Conservation (phyloP, 1,140 invertebrate genomes). For the Brachystomella parvula region DNA sequence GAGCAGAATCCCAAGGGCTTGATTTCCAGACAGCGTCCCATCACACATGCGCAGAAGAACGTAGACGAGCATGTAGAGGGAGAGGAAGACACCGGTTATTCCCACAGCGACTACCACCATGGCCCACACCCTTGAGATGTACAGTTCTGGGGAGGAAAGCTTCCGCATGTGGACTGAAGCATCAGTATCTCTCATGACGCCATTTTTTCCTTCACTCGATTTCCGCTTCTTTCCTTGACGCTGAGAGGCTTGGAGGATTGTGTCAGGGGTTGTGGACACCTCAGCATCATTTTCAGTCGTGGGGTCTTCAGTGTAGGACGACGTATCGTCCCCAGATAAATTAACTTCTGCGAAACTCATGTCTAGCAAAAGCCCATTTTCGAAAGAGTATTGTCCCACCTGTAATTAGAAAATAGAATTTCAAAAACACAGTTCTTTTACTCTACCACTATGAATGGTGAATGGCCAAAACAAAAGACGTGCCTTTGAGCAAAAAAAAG, state of each 20-base stretch:
- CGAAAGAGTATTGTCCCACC: slow-evolving; percentile 40
- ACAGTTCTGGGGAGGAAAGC: slow-evolving; percentile 38
- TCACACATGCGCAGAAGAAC: slow-evolving; percentile 47
- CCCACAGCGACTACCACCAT: slow-evolving; percentile 40
- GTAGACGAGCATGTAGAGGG: slow-evolving; percentile 45
- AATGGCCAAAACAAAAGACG: neutral
- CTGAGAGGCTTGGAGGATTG: neutral
- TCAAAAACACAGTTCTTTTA: too few species aligned
- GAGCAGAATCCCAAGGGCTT: slow-evolving; percentile 46
- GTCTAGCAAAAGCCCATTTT: slow-evolving; percentile 39
- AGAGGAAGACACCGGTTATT: slow-evolving; percentile 41
- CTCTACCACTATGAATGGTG: too few species aligned
- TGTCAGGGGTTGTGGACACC: neutral
- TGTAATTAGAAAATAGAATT: slow-evolving; percentile 23
- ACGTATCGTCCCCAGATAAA: neutral
- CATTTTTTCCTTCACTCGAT: neutral
- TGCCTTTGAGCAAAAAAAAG: neutral
- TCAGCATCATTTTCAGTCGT: neutral
- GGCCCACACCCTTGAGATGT: slow-evolving; percentile 42
- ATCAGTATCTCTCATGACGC: neutral
- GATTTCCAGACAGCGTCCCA: slow-evolving; percentile 46
- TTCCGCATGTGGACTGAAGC: slow-evolving; percentile 24
- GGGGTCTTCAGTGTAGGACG: neutral
- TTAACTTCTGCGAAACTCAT: slow-evolving; percentile 20
- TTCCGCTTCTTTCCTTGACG: neutral